Evolutionary conservation across 2,797 vertebrate species (phyloP), one percentile per base, ranked within the genome.

Genomic region (Gallirallus australis): DNA sequence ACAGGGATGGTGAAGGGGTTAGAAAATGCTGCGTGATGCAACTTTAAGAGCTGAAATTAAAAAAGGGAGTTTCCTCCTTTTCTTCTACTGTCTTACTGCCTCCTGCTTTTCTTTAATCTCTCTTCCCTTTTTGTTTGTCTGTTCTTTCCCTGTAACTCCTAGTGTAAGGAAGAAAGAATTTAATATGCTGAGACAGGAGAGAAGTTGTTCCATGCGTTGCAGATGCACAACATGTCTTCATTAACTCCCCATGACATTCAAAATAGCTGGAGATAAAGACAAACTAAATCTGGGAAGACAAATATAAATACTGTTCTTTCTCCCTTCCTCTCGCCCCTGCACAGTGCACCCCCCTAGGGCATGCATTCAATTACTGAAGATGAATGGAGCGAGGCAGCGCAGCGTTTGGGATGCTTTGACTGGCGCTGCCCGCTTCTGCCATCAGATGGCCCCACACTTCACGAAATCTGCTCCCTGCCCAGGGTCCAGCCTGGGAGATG

Each of bases 211-310:
- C 94, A 64, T 52, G 96, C 94, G 35, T 93, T 95, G 90, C 91
- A 90, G 82, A 90, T 60, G 59, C 92, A 91, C 83, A 95, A 96
- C 97, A 97, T 90, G 95, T 98, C 98, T 98, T 98, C 97, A 98
- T 98, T 98, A 98, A 98, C 96, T 97, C 96, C 94, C 96, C 57
- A 71, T 97, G 98, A 98, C 98, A 95, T 97, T 97, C 94, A 94
- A 91, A 97, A 98, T 97, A 97, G 96, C 97, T 96, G 72, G 70
- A 94, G 90, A 97, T 97, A 96, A 97, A 98, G 96, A 97, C 86
- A 96, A 85, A 93, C 95, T 95, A 96, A 96, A 95, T 98, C 96
- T 95, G 94, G 91, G 90, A 93, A 93, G 96, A 85, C 93, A 96
- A 97, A 93, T 93, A 96, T 68, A 81, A 91, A 94, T 81, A 63